Conservation (phyloP, 1,140 invertebrate genomes). For the Diuraphis noxia region DNA sequence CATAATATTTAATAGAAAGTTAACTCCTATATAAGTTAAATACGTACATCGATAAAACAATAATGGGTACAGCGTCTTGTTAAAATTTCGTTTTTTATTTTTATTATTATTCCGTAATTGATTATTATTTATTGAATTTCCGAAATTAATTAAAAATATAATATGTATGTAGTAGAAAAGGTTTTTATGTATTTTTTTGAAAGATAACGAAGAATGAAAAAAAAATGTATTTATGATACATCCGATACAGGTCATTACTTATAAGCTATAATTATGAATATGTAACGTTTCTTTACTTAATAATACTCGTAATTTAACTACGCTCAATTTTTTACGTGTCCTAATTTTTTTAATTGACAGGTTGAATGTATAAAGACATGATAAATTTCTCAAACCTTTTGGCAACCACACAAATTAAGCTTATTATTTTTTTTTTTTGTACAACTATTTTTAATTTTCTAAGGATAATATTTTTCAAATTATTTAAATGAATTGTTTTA, state of each 20-base stretch:
- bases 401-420: not conserved
- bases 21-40: not conserved
- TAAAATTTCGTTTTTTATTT: not conserved
- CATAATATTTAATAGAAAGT: not conserved
- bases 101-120: not conserved
- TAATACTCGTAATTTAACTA: not conserved
- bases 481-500: not conserved
- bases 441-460: not conserved
- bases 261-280: not conserved
- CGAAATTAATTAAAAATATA: not conserved
- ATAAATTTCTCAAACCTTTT: not conserved
- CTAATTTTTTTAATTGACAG: conserved; percentile 21
- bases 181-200: not conserved
- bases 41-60: not conserved
- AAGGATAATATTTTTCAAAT: not conserved
- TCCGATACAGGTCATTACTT: not conserved
- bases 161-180: no score
- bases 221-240: not conserved
- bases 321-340: not conserved
- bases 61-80: not conserved
- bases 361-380: not conserved
- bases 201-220: not conserved
- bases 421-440: not conserved
- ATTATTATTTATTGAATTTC: not conserved
- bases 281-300: not conserved